Evolutionary conservation across 2,797 vertebrate genomes (phyloP).

Genomic region (Salarias fasciatus): DNA sequence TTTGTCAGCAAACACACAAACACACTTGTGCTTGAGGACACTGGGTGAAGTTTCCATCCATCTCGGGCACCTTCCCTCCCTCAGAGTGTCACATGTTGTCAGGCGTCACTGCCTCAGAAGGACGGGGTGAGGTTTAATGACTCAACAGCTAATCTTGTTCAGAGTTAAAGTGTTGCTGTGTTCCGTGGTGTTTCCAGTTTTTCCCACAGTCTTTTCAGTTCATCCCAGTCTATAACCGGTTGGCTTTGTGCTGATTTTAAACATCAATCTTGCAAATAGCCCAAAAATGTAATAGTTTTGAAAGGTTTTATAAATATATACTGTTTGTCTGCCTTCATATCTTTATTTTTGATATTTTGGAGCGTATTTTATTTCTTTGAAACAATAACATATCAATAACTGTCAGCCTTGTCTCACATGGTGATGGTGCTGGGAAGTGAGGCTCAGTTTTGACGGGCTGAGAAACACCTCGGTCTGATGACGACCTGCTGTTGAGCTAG

Average conservation of each 20-base stretch:
- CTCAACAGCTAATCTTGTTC: slow-evolving; percentile 39
- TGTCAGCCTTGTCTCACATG: no score
- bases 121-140: slow-evolving; percentile 52
- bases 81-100: slow-evolving; percentile 43
- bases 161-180: slow-evolving; percentile 28
- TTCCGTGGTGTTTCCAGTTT: slow-evolving; percentile 38
- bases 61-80: slow-evolving; percentile 50
- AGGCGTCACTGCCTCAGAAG: slow-evolving; percentile 3
- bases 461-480: no score
- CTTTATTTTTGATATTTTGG: no score
- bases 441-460: no score
- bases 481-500: no score
- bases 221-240: slow-evolving; percentile 17
- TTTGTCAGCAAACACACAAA: slow-evolving; percentile 62
- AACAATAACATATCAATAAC: no score
- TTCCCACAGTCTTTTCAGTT: slow-evolving; percentile 27
- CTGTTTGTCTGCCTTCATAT: neutral
- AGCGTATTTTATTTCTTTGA: no score
- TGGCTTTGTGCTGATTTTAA: slow-evolving; percentile 40
- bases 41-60: slow-evolving; percentile 57
- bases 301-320: no score
- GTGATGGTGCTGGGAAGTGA: no score
- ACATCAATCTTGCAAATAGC: neutral
- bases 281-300: no score
- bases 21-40: slow-evolving; percentile 20